Conservation (phyloP, 1,140 invertebrate species). For the Listronotus oregonensis region DNA sequence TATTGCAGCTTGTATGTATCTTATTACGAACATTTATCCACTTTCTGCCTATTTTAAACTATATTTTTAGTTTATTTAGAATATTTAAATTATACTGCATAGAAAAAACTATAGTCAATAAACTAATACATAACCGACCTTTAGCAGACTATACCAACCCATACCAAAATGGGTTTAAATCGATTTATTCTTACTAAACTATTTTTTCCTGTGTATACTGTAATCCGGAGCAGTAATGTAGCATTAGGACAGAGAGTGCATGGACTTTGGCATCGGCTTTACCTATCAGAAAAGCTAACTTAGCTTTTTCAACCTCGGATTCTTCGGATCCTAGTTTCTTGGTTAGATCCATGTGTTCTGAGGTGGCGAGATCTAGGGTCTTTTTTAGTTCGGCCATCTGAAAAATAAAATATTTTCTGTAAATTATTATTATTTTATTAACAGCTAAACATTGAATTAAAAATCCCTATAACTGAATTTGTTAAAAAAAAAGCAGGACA, state of each 20-base stretch:
- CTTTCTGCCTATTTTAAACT: no score
- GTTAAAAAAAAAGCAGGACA: no score
- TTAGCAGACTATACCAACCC: no score
- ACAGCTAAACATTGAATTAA: no score
- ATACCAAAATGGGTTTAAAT: neutral
- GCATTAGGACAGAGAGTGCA: slow-evolving; percentile 79
- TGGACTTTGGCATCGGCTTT: slow-evolving; percentile 77
- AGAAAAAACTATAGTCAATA: no score
- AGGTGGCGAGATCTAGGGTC: slow-evolving; percentile 69
- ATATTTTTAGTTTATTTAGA: no score
- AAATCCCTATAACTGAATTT: no score
- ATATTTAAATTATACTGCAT: no score
- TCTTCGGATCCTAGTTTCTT: slow-evolving; percentile 57
- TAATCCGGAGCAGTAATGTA: slow-evolving; percentile 83
- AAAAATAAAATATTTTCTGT: slow-evolving; percentile 36
- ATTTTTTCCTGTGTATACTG: slow-evolving; percentile 60
- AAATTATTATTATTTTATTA: neutral
- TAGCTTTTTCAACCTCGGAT: slow-evolving; percentile 61
- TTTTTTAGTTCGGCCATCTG: slow-evolving; percentile 77
- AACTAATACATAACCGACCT: no score
- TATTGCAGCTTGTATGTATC: no score
- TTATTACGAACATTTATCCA: no score
- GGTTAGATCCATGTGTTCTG: slow-evolving; percentile 58
- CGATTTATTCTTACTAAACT: slow-evolving; percentile 34
- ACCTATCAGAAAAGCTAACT: slow-evolving; percentile 60